These are phyloP conservation scores for Pachydiplax longipennis DNA, from an alignment of 2,888 invertebrate genomes.

Conservation along the genomic window DNA sequence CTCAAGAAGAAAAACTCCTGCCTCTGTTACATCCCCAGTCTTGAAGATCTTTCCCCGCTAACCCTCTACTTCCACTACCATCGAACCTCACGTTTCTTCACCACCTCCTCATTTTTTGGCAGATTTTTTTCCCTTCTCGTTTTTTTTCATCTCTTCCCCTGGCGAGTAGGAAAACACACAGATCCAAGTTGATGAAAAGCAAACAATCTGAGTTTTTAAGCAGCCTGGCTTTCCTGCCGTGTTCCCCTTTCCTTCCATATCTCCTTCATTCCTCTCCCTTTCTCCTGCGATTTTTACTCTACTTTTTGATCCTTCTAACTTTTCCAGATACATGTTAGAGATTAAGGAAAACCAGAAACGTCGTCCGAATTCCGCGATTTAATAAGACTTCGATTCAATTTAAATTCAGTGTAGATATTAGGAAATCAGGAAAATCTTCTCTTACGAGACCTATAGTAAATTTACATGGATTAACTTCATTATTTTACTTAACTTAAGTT, in stretches of 20 bases:
- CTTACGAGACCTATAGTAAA: no score
- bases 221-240: constrained; percentile 42
- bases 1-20: background rate
- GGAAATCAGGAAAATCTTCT: no score
- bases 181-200: constrained; percentile 51
- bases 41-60: constrained; percentile 10
- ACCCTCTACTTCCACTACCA: background rate
- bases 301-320: background rate
- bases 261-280: background rate
- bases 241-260: background rate
- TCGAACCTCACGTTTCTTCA: constrained; percentile 16
- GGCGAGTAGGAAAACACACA: constrained; percentile 48
- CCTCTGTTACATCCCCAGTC: background rate
- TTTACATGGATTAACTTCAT: no score
- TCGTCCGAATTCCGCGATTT: no score
- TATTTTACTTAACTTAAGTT: no score
- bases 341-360: no score
- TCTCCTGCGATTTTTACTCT: background rate
- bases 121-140: constrained; percentile 35
- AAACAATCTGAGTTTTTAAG: constrained; percentile 48
- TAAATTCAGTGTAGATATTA: no score
- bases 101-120: constrained; percentile 42
- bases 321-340: no score
- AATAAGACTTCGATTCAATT: no score
- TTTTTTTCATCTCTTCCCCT: constrained; percentile 8